Base-by-base conservation (phyloP, 2,888 invertebrate species). In the Magallana nippona region DNA sequence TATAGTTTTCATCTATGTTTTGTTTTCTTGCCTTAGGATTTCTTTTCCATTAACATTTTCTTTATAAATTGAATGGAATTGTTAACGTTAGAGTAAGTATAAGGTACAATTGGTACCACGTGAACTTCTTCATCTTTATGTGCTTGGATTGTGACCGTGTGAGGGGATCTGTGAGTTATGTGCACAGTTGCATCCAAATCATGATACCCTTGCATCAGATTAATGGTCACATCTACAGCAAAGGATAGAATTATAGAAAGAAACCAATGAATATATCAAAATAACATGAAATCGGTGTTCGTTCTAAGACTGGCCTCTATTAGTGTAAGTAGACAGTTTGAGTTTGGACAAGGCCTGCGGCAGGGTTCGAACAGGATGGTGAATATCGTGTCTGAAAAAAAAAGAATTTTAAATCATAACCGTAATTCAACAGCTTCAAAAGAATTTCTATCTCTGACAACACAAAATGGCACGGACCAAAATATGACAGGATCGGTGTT, bases 161-260 rank as follows among this genome's bases (percentile, higher is more conserved):
- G 81, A 1, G 82, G 58, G 55, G 82, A 77, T 13, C 63, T 63
- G 10, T 85, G 83, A 2, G 62, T 27, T 1, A 89, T 83, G 62
- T 81, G 10, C 11, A 88, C 17, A 3, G 85, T 82, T 5, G 83
- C 56, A 10, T 81, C 55, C 5, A 88, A 62, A n/a, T 88, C 88
- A 60, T 89, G 87, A 82, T 88, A 89, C 1, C 89, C 89, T 56
- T 63, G 80, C 82, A 87, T 81, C 60, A 88, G 83, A 55, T 88
- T 88, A 10, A 89, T 85, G 22, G 81, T 83, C 11, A 88, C 82
- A 58, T 87, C 89, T 88, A 71, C 8, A 80, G 17, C 44, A 77
- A 2, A 57, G 22, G 19, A 63, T 17, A 78, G 71, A 5, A 79
- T 44, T 71, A 22, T 3, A 11, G 1, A 15, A 63, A 27, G 19